A percentile compares a stretch with the other conserved stretches of the same genome.
These are phyloP conservation scores for Drosophila sturtevanti DNA, from an alignment of 1,140 invertebrate species.

Conservation along the genomic window DNA sequence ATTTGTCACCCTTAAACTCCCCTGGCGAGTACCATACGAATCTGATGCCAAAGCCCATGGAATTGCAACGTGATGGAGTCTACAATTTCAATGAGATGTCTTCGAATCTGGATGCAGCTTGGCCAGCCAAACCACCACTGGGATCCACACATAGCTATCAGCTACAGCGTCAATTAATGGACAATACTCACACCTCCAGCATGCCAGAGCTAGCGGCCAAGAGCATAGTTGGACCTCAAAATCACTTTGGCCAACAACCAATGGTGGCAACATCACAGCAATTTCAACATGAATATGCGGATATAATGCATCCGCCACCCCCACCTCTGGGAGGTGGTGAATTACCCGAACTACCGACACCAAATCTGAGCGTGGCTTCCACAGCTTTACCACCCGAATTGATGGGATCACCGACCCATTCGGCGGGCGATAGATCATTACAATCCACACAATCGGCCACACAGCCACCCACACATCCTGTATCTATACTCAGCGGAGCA, in stretches of 20 bases:
- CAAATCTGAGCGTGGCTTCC: slow-evolving; percentile 77
- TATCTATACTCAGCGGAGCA: slow-evolving; percentile 72
- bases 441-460: slow-evolving; percentile 66
- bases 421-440: slow-evolving; percentile 64
- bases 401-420: slow-evolving; percentile 74
- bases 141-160: slow-evolving; percentile 64
- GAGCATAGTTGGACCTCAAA: neutral
- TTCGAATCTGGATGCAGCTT: slow-evolving; percentile 72
- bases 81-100: slow-evolving; percentile 82
- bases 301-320: slow-evolving; percentile 62
- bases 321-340: slow-evolving; percentile 45
- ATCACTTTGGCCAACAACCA: slow-evolving; percentile 16
- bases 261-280: slow-evolving; percentile 49
- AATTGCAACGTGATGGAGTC: slow-evolving; percentile 69
- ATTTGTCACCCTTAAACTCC: slow-evolving; percentile 72
- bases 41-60: slow-evolving; percentile 76
- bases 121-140: slow-evolving; percentile 65
- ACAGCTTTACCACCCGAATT: slow-evolving; percentile 76
- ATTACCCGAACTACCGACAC: slow-evolving; percentile 73
- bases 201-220: slow-evolving; percentile 68
- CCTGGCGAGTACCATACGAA: slow-evolving; percentile 75
- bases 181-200: slow-evolving; percentile 71
- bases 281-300: slow-evolving; percentile 69
- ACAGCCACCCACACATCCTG: slow-evolving; percentile 61
- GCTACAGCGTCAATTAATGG: slow-evolving; percentile 68